These are phyloP conservation scores for Pangasius krempfi DNA, from an alignment of 2,797 vertebrate species.

Conservation along the genomic window DNA sequence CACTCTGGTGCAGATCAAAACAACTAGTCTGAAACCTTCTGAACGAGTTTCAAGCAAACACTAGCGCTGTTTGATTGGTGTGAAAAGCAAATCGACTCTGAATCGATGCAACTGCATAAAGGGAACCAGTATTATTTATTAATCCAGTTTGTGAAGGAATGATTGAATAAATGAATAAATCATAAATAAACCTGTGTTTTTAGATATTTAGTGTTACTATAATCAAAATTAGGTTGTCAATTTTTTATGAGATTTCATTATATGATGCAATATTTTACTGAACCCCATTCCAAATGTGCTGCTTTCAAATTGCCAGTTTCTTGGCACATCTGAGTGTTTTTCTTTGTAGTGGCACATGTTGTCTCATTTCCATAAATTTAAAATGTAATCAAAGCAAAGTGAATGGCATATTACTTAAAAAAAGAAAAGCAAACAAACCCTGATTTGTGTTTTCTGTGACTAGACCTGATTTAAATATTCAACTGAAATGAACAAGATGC, in stretches of 20 bases:
- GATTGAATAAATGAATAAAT: not conserved
- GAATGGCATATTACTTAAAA: constrained; percentile 14
- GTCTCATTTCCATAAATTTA: constrained; percentile 4
- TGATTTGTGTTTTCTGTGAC: constrained; percentile 15
- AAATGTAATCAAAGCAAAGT: constrained; percentile 24
- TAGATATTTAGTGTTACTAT: not conserved
- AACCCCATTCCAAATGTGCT: not conserved
- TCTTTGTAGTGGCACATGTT: not conserved
- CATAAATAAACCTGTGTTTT: not conserved
- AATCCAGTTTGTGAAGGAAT: not conserved
- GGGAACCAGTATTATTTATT: not conserved
- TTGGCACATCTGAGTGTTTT: constrained; percentile 9
- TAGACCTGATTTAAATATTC: constrained; percentile 7
- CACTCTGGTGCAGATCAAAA: not conserved
- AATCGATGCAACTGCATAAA: not conserved
- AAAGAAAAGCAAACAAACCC: not conserved
- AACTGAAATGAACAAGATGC: not conserved
- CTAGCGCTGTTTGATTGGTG: not conserved
- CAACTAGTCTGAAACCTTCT: not conserved
- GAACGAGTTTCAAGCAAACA: not conserved
- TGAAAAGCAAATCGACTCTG: not conserved
- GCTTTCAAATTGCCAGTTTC: constrained; percentile 8
- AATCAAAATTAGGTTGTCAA: not conserved
- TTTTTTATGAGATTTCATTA: not conserved
- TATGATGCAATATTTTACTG: not conserved